phyloP scores from a whole-genome alignment of 2,888 invertebrate species.

The Microplitis manilae region DNA sequence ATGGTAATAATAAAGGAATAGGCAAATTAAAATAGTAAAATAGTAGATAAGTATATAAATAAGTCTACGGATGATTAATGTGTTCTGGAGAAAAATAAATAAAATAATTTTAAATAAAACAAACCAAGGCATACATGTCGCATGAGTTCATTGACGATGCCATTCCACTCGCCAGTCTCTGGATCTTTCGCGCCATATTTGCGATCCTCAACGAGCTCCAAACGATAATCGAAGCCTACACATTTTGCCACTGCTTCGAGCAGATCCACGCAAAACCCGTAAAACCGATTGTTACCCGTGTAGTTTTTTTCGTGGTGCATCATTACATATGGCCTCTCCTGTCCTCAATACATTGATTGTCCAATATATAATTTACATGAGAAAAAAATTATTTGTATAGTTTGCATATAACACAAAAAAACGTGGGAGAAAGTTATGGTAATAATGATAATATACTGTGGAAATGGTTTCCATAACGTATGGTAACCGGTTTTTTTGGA shows the following conservation, averaged over 20 bases:
- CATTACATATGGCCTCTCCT: conserved; percentile 85
- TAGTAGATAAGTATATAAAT: not conserved
- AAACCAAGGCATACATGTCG: conserved; percentile 77
- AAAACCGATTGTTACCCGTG: conserved; percentile 83
- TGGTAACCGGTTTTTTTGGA: too few relatives aligned
- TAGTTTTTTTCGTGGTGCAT: conserved; percentile 80
- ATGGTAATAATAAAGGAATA: not conserved
- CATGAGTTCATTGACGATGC: conserved; percentile 81
- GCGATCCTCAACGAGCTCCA: conserved; percentile 80
- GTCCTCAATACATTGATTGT: conserved; percentile 48
- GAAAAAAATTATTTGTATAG: not conserved
- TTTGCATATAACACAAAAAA: not conserved
- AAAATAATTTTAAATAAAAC: conserved; percentile 50
- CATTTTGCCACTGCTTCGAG: conserved; percentile 79
- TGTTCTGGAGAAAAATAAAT: conserved; percentile 39
- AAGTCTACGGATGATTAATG: not conserved
- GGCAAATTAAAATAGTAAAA: not conserved
- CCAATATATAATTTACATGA: conserved; percentile 8
- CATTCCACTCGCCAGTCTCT: conserved; percentile 78
- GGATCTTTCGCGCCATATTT: conserved; percentile 79
- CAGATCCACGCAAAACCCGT: conserved; percentile 86
- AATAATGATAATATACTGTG: too few relatives aligned
- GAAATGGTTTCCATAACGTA: too few relatives aligned
- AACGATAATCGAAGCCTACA: conserved; percentile 81
- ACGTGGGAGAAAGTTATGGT: too few relatives aligned